These are phyloP conservation scores for Caenorhabditis remanei DNA, from an alignment of 1,140 invertebrate species.

Conservation along the genomic window DNA sequence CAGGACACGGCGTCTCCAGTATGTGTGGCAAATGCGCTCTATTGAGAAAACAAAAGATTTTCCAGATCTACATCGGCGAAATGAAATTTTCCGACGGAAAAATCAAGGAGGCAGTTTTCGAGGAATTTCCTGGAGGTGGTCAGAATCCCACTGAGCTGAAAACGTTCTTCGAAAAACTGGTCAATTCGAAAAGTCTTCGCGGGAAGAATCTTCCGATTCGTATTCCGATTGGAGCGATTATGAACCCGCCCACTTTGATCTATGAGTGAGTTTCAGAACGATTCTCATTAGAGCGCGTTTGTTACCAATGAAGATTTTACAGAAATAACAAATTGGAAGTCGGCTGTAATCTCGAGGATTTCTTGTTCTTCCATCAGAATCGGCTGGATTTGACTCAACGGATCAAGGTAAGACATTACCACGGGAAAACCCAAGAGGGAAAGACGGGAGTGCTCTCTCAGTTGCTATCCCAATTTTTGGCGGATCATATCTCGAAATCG, in stretches of 20 bases:
- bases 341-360: neutral
- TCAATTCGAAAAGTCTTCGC: neutral
- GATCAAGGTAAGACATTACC: neutral
- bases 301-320: neutral
- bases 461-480: no score
- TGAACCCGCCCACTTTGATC: constrained; percentile 19
- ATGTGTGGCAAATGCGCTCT: no score
- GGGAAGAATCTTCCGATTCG: constrained; percentile 37
- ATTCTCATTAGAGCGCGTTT: no score
- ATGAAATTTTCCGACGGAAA: constrained; percentile 33
- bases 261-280: neutral
- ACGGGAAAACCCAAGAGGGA: no score
- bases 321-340: neutral
- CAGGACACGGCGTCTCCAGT: no score
- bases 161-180: constrained; percentile 19
- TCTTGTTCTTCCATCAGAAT: neutral
- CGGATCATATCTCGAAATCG: no score
- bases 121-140: neutral
- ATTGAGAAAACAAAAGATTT: neutral
- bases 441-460: no score
- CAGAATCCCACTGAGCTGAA: neutral
- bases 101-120: constrained; percentile 18
- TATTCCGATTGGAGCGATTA: constrained; percentile 36
- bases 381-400: constrained; percentile 26
- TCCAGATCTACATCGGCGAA: neutral